Evolutionary conservation across 2,797 vertebrate species (phyloP).

Genomic region (Scolopax bukidnonensis): DNA sequence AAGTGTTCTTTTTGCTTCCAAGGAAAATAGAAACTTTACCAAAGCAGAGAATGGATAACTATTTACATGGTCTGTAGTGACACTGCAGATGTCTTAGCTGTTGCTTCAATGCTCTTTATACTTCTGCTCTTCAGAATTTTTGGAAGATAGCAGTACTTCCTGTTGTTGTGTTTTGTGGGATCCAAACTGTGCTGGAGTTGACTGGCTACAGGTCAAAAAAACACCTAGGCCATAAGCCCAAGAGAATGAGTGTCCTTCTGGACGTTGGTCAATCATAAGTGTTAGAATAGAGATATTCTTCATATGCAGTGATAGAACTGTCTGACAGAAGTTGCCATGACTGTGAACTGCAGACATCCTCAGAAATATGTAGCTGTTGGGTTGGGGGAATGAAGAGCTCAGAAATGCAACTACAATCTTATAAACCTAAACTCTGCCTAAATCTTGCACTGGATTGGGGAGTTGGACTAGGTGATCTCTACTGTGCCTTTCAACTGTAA

Average conservation of each 20-base stretch:
- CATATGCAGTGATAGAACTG: not conserved
- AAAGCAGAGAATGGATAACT: not conserved
- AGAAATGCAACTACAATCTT: not conserved
- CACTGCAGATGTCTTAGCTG: not conserved
- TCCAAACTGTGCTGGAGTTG: not conserved
- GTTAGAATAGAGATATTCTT: not conserved
- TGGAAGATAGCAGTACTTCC: not conserved
- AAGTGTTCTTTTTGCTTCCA: not conserved
- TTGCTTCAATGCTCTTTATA: not conserved
- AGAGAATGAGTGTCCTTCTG: fast-evolving
- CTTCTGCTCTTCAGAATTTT: not conserved
- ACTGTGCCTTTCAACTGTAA: too few relatives aligned
- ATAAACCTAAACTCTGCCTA: not conserved
- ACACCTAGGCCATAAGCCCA: not conserved
- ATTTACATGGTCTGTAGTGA: not conserved
- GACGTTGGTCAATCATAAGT: not conserved
- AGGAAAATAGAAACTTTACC: not conserved
- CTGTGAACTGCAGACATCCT: not conserved
- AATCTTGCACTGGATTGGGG: not conserved
- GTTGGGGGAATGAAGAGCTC: not conserved
- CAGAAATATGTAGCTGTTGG: not conserved
- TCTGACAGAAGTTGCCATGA: not conserved
- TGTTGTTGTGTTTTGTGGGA: not conserved
- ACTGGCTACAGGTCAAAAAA: not conserved
- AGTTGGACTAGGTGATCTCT: too few relatives aligned